A percentile compares a stretch with the other conserved stretches of the same genome.
These are phyloP conservation scores for Drosophila micromelanica DNA, from an alignment of 1,140 invertebrate species.

Conservation along the genomic window DNA sequence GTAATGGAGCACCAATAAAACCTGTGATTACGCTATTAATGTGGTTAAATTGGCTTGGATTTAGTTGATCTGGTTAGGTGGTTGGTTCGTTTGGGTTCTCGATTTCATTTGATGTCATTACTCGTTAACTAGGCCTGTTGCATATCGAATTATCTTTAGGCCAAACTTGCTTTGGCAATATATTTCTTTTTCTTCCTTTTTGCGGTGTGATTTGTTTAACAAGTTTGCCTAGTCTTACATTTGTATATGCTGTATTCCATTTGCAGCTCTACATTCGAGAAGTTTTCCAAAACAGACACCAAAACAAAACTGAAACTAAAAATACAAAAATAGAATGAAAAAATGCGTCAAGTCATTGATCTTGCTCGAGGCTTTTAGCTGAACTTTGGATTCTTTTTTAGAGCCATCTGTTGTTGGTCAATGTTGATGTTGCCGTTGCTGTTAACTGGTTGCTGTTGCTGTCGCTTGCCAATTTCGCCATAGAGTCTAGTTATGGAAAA, in stretches of 20 bases:
- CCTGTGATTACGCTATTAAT: slow-evolving; percentile 24
- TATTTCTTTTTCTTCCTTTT: not conserved
- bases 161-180: slow-evolving; percentile 25
- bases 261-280: slow-evolving; percentile 44
- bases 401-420: slow-evolving; percentile 36
- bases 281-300: slow-evolving; percentile 25
- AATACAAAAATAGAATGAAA: not conserved
- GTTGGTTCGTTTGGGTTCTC: slow-evolving; percentile 10
- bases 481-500: slow-evolving; percentile 39
- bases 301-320: not conserved
- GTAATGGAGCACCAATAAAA: slow-evolving; percentile 17
- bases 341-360: slow-evolving; percentile 61
- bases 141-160: slow-evolving; percentile 17
- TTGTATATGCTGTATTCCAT: slow-evolving; percentile 8
- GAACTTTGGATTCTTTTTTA: slow-evolving; percentile 36
- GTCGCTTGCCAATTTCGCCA: slow-evolving; percentile 23
- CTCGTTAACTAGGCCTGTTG: slow-evolving; percentile 8
- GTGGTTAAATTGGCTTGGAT: not conserved
- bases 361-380: slow-evolving; percentile 59
- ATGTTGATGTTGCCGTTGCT: slow-evolving; percentile 14
- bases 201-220: slow-evolving; percentile 52
- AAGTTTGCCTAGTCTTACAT: slow-evolving; percentile 45
- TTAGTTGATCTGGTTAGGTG: not conserved
- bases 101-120: slow-evolving; percentile 15
- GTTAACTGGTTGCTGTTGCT: slow-evolving; percentile 22